Base-by-base conservation (phyloP, 2,888 invertebrate genomes). In the Auanema sp. region DNA sequence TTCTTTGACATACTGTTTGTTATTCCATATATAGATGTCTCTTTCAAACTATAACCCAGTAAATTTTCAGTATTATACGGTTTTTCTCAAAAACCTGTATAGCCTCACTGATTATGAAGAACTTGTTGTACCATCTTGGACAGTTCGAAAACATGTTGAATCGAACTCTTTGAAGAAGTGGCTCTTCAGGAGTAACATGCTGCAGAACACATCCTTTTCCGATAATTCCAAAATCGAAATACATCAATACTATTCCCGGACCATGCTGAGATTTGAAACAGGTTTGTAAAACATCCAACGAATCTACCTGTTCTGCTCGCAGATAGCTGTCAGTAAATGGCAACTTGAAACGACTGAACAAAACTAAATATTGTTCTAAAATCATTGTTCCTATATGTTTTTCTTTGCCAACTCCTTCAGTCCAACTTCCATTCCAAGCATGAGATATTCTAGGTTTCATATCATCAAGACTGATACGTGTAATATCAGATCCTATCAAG, bases 21-120 rank as follows among this genome's bases (percentile, higher is more conserved):
- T 89, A 84, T 92, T 92, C 93, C 93, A 93, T 4, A 93, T 89
- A 68, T 88, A 87, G 0, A 93, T 88, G 83, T 93, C 93, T 0
- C 93, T 87, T 83, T 91, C 90, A 77, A 93, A 89, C 91, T n/a
- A n/a, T n/a, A 43, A 16, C 53, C 1, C 1, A 11, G n/a, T 14
- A 60, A 21, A 24, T 14, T 60, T 25, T 59, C 11, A 14, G 14
- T 11, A 60, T 59, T 24, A 43, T 24, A 23, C 25, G 12, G 83
- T 93, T 93, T 0, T 93, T 87, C 83, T 91, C 90, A 77, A 93
- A 89, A 91, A 87, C 86, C 84, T 86, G 86, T 47, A 84, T 71
- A 1, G 86, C 84, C 84, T 93, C 92, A 0, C 88, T 89, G 0
- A 88, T 83, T 1, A 92, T 87, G 16, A 90, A 84, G 12, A 90